Evolutionary conservation across 2,888 invertebrate genomes (phyloP).

Genomic region (Hemicrepidius hirtus): DNA sequence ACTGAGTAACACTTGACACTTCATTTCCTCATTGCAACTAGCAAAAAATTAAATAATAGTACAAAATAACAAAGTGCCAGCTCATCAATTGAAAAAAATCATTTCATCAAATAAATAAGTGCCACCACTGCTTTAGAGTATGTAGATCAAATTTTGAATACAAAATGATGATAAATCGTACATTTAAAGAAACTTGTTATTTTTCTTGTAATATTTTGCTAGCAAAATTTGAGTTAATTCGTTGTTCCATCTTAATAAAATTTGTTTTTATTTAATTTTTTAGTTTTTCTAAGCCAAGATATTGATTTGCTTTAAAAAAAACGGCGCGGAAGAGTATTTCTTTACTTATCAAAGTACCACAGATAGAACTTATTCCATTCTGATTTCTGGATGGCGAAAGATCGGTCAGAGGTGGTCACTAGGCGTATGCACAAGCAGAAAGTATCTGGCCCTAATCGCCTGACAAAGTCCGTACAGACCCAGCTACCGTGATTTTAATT

Average conservation of each 20-base stretch:
- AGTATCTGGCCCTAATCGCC: too few species aligned
- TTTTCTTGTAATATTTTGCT: slow-evolving; percentile 14
- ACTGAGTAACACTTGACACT: slow-evolving; percentile 1
- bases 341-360: too few species aligned
- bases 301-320: too few species aligned
- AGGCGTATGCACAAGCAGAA: too few species aligned
- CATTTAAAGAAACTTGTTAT: slow-evolving; percentile 6
- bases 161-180: not conserved
- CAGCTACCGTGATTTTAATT: too few species aligned
- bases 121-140: slow-evolving; percentile 35
- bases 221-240: slow-evolving; percentile 1
- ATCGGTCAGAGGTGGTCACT: too few species aligned
- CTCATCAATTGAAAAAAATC: not conserved
- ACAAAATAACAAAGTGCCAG: slow-evolving; percentile 15
- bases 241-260: slow-evolving; percentile 27
- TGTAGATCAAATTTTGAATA: slow-evolving; percentile 7
- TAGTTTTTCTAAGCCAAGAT: too few species aligned
- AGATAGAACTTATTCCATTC: too few species aligned
- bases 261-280: slow-evolving; percentile 4
- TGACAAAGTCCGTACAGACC: too few species aligned
- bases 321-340: too few species aligned
- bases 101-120: not conserved
- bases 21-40: not conserved
- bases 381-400: too few species aligned
- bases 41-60: slow-evolving; percentile 16